Evolutionary conservation across 2,888 invertebrate species (phyloP).

Genomic region (Coronaproctus castanopsis): DNA sequence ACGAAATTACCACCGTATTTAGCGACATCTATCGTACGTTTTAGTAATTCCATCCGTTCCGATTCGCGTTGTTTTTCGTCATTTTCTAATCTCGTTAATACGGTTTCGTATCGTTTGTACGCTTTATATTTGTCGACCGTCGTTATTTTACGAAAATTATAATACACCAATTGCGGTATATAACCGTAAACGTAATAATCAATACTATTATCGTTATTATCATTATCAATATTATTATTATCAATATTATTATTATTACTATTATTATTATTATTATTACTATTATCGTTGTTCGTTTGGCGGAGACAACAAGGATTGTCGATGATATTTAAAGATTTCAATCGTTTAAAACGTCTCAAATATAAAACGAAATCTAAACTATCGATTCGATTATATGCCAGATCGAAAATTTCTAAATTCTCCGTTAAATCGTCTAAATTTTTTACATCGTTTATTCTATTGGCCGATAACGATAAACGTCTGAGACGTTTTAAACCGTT

Average conservation of each 20-base stretch:
- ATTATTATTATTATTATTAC: no score
- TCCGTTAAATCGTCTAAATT: background rate
- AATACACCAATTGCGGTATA: background rate
- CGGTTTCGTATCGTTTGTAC: background rate
- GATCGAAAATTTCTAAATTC: background rate
- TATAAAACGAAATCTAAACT: background rate
- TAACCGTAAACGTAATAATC: background rate
- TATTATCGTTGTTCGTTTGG: background rate
- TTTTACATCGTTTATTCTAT: background rate
- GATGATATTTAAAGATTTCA: background rate
- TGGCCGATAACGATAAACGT: background rate
- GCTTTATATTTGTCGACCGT: background rate
- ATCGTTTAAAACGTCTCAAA: background rate
- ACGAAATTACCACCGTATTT: background rate
- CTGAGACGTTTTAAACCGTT: background rate
- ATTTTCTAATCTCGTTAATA: background rate
- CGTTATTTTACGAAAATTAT: background rate
- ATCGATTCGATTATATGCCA: background rate
- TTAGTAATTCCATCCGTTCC: background rate
- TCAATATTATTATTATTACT: no score
- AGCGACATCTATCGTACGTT: background rate
- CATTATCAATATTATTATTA: no score
- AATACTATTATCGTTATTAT: background rate
- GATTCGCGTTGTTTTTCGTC: background rate
- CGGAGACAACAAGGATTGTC: background rate